A percentile compares a stretch with the other conserved stretches of the same genome.
These are phyloP conservation scores for Melanchra persicariae DNA, from an alignment of 2,888 invertebrate genomes.

Conservation along the genomic window DNA sequence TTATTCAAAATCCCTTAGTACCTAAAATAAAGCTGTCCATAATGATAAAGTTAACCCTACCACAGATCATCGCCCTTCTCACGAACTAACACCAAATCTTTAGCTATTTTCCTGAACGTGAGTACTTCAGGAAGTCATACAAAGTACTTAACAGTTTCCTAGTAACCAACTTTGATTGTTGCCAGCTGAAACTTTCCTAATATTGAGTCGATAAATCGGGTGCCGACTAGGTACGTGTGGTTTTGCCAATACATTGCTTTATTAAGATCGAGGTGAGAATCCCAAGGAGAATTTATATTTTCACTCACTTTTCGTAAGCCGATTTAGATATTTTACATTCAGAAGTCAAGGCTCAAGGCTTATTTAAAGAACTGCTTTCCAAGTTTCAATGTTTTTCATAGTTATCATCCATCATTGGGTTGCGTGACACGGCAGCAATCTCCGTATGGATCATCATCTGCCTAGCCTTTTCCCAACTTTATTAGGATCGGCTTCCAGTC, in stretches of 20 bases:
- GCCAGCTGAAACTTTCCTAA: slow-evolving; percentile 41
- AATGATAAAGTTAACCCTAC: background rate
- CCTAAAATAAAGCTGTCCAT: background rate
- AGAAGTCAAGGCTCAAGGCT: too few relatives aligned
- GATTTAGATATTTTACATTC: too few relatives aligned
- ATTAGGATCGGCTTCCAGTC: too few relatives aligned
- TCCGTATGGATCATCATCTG: too few relatives aligned
- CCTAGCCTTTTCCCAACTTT: too few relatives aligned
- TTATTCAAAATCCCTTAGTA: background rate
- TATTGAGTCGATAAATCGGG: slow-evolving; percentile 20
- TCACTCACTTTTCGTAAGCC: too few relatives aligned
- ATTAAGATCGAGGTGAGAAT: slow-evolving; percentile 14
- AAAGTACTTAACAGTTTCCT: slow-evolving; percentile 19
- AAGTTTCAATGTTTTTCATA: too few relatives aligned
- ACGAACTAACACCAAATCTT: background rate
- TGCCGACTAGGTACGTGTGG: background rate
- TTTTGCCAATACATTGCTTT: background rate
- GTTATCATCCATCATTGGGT: too few relatives aligned
- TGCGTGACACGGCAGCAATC: too few relatives aligned
- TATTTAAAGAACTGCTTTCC: too few relatives aligned
- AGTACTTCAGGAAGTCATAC: slow-evolving; percentile 13
- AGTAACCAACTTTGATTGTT: slow-evolving; percentile 22
- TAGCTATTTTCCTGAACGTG: background rate
- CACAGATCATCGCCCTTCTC: background rate
- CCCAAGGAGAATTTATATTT: too few relatives aligned